These are phyloP conservation scores for Mechanitis mazaeus DNA, from an alignment of 2,888 invertebrate genomes.

Conservation along the genomic window DNA sequence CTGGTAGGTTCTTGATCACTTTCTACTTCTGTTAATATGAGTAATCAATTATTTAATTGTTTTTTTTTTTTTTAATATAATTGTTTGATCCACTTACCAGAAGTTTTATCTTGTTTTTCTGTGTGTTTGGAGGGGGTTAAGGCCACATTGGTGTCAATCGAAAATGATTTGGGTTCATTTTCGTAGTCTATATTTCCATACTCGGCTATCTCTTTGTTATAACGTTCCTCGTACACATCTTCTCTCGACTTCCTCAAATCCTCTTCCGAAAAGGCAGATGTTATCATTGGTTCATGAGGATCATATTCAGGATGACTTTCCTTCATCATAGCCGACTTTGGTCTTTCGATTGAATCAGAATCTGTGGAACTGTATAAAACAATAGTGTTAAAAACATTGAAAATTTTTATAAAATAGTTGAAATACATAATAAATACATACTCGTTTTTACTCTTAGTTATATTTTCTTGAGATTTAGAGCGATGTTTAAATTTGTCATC, in stretches of 20 bases:
- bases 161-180: conserved; percentile 46
- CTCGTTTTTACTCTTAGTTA: conserved; percentile 62
- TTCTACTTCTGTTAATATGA: conserved; percentile 67
- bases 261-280: conserved; percentile 69
- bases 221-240: conserved; percentile 60
- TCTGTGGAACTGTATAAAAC: conserved; percentile 55
- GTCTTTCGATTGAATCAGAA: conserved; percentile 66
- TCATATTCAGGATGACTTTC: conserved; percentile 69
- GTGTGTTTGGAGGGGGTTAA: conserved; percentile 43
- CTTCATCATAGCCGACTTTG: conserved; percentile 68
- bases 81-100: conserved; percentile 41
- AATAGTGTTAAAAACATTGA: conserved; percentile 11
- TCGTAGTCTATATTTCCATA: conserved; percentile 50
- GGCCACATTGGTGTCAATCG: conserved; percentile 45
- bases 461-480: conserved; percentile 62
- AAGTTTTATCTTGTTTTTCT: conserved; percentile 49
- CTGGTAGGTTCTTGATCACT: conserved; percentile 89
- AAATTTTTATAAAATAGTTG: not conserved
- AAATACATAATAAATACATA: conserved; percentile 37
- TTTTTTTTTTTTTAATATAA: not conserved
- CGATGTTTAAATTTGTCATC: conserved; percentile 54
- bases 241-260: conserved; percentile 65
- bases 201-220: conserved; percentile 51
- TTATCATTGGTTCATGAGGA: conserved; percentile 72
- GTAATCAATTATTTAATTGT: not conserved